Conservation (phyloP, 2,888 invertebrate species). For the Sycophila texana region DNA sequence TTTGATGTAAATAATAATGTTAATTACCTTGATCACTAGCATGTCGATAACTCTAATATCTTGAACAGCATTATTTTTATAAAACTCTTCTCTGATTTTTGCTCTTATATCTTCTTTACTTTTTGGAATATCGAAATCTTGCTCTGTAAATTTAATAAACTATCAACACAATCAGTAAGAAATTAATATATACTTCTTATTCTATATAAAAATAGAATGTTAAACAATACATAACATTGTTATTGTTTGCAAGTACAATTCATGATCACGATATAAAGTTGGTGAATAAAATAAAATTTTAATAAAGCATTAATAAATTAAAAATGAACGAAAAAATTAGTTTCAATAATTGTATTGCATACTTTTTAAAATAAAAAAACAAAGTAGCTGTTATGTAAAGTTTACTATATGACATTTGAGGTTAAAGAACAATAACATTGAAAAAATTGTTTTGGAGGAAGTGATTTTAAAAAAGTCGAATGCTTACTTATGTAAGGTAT, state of each 20-base stretch:
- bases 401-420: conserved; percentile 54
- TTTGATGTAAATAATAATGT: no score
- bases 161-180: not conserved
- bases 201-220: no score
- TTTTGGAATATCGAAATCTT: conserved; percentile 90
- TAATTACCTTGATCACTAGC: conserved; percentile 90
- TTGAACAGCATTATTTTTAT: conserved; percentile 84
- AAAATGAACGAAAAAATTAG: not conserved
- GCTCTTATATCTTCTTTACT: conserved; percentile 81
- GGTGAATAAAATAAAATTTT: no score
- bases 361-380: conserved; percentile 17
- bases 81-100: conserved; percentile 88
- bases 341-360: not conserved
- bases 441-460: conserved; percentile 55
- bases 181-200: not conserved
- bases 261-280: no score
- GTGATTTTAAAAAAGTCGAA: conserved; percentile 28
- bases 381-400: conserved; percentile 50
- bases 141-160: conserved; percentile 78
- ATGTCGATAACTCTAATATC: conserved; percentile 94
- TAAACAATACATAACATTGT: no score
- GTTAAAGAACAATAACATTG: conserved; percentile 57
- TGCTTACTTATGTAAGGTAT: conserved; percentile 90
- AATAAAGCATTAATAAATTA: no score
- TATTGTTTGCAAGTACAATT: no score